Conservation (phyloP, 2,113 vertebrate species). For the Pollimyrus isidori region DNA sequence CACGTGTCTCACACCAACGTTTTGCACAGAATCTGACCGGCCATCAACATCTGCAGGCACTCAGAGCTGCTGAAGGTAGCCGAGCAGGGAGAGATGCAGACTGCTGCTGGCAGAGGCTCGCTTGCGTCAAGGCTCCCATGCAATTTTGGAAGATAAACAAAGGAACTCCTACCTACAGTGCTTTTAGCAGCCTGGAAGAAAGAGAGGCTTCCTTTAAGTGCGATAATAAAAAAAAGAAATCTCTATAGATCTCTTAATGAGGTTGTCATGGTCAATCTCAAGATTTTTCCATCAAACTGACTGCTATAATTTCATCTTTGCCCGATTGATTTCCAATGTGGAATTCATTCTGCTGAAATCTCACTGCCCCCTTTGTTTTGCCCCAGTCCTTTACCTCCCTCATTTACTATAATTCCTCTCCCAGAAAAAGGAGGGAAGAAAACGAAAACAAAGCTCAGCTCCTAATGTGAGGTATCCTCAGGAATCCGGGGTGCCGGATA, state of each 20-base stretch:
- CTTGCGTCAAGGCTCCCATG: background rate
- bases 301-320: conserved; percentile 10
- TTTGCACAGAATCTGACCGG: background rate
- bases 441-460: background rate
- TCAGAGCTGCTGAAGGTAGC: background rate
- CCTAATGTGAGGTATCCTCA: background rate
- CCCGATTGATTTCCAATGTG: background rate
- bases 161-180: background rate
- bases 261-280: conserved; percentile 45
- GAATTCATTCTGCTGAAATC: background rate
- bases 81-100: background rate
- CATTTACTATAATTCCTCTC: background rate
- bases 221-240: conserved; percentile 22
- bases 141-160: background rate
- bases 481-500: background rate
- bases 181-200: conserved; percentile 9
- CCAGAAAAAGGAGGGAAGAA: background rate
- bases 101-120: background rate
- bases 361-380: background rate
- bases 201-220: conserved; percentile 34
- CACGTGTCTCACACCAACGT: background rate
- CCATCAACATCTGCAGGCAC: background rate
- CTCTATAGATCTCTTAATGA: conserved; percentile 39
- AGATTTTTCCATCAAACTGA: conserved; percentile 30
- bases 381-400: background rate